Conservation (phyloP, 2,888 invertebrate genomes). For the Poecilus cupreus region DNA sequence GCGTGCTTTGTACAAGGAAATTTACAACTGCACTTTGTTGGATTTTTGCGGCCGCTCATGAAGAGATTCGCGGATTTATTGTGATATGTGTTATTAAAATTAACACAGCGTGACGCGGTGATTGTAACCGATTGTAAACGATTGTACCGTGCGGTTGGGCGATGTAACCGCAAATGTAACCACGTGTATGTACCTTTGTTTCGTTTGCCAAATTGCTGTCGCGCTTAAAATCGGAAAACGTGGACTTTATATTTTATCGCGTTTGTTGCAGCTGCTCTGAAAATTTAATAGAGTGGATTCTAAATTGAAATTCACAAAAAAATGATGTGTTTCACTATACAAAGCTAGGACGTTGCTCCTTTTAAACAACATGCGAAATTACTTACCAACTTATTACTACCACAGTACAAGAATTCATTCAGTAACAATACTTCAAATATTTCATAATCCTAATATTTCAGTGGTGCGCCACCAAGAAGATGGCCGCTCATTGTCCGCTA, state of each 20-base stretch:
- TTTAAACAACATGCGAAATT: too few species aligned
- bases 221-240: neutral
- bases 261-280: neutral
- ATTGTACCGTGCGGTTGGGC: neutral
- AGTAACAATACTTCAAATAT: too few species aligned
- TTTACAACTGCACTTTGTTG: conserved; percentile 26
- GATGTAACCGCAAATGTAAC: conserved; percentile 41
- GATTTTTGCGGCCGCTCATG: conserved; percentile 10
- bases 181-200: conserved; percentile 23
- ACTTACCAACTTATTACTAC: too few species aligned
- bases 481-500: too few species aligned
- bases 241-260: neutral
- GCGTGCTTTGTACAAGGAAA: conserved; percentile 31
- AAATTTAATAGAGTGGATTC: too few species aligned
- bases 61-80: conserved; percentile 20
- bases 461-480: too few species aligned
- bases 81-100: conserved; percentile 41
- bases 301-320: too few species aligned
- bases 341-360: too few species aligned
- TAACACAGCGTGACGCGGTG: conserved; percentile 15
- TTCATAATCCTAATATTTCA: too few species aligned
- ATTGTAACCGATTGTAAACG: neutral
- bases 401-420: too few species aligned
- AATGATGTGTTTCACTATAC: too few species aligned
- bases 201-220: conserved; percentile 6